Conservation (phyloP, 2,797 vertebrate genomes). For the Sphaeramia orbicularis region DNA sequence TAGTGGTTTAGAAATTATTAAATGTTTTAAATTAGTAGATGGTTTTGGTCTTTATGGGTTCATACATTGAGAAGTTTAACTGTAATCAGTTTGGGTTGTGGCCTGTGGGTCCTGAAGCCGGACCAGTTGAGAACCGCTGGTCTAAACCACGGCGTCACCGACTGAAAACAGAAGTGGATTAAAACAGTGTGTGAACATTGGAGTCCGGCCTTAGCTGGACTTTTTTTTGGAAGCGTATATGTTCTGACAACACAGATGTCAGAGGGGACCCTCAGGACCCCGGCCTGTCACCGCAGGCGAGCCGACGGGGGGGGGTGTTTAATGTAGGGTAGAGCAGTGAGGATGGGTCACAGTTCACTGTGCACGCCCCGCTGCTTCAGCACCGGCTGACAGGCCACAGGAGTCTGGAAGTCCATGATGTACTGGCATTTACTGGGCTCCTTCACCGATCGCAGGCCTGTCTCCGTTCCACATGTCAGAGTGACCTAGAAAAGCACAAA, state of each 20-base stretch:
- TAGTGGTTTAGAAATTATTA: too few species aligned
- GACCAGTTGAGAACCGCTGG: too few species aligned
- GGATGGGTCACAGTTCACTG: conserved; percentile 71
- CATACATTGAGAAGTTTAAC: too few species aligned
- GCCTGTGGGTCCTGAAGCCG: too few species aligned
- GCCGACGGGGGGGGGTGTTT: conserved; percentile 31
- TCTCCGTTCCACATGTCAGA: conserved; percentile 87
- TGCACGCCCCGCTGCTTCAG: conserved; percentile 69
- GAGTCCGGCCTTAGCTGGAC: conserved; percentile 65
- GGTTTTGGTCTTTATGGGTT: too few species aligned
- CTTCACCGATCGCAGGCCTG: conserved; percentile 84
- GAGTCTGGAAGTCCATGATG: conserved; percentile 77
- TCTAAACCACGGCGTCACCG: too few species aligned
- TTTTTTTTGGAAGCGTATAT: conserved; percentile 66
- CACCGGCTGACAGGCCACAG: conserved; percentile 68
- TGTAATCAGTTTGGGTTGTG: too few species aligned
- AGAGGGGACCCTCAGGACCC: conserved; percentile 69
- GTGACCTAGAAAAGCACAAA: conserved; percentile 87
- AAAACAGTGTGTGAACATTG: conserved; percentile 34
- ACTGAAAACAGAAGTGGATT: conserved; percentile 38
- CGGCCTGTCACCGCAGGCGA: conserved; percentile 61
- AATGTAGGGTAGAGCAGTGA: conserved; percentile 62
- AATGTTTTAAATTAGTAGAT: too few species aligned
- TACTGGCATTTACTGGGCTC: conserved; percentile 81
- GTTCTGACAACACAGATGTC: conserved; percentile 79